Percentiles rank a stretch among this genome's conserved stretches.
These are phyloP conservation scores for Odontamblyopus rebecca DNA, from an alignment of 2,797 vertebrate species.

Conservation along the genomic window DNA sequence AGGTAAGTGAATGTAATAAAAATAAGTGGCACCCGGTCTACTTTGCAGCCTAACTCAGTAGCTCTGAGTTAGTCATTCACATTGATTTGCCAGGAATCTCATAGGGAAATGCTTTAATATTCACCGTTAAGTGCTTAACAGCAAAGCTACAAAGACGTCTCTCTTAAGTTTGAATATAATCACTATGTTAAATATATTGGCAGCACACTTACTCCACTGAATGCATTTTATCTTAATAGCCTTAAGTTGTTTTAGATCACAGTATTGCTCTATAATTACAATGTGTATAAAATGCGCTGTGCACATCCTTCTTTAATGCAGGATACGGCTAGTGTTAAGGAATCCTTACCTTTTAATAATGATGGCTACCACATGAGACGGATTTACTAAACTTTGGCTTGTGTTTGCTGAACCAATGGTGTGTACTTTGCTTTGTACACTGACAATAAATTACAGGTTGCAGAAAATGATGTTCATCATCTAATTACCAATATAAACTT, in stretches of 20 bases:
- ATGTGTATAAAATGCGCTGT: background rate
- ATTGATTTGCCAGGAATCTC: constrained; percentile 23
- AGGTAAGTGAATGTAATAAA: background rate
- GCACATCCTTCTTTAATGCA: background rate
- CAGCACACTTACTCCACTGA: background rate
- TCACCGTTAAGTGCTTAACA: background rate
- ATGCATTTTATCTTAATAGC: too few species aligned
- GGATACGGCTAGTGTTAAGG: too few species aligned
- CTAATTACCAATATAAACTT: background rate
- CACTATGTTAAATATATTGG: constrained; percentile 15
- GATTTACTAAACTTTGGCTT: background rate
- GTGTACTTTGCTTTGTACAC: background rate
- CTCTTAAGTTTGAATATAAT: constrained; percentile 7
- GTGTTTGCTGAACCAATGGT: background rate
- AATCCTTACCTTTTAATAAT: too few species aligned
- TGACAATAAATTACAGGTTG: background rate
- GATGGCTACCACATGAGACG: too few species aligned
- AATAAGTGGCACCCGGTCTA: background rate
- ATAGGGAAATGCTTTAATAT: constrained; percentile 18
- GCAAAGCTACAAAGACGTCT: constrained; percentile 13
- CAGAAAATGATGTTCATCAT: background rate
- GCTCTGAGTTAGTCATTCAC: constrained; percentile 25
- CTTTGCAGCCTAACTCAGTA: background rate
- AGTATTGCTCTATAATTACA: background rate
- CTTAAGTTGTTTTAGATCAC: background rate